A percentile compares a stretch with the other conserved stretches of the same genome.
Evolutionary conservation across 2,888 invertebrate genomes (phyloP).

Genomic region (Nymphalis polychloros): DNA sequence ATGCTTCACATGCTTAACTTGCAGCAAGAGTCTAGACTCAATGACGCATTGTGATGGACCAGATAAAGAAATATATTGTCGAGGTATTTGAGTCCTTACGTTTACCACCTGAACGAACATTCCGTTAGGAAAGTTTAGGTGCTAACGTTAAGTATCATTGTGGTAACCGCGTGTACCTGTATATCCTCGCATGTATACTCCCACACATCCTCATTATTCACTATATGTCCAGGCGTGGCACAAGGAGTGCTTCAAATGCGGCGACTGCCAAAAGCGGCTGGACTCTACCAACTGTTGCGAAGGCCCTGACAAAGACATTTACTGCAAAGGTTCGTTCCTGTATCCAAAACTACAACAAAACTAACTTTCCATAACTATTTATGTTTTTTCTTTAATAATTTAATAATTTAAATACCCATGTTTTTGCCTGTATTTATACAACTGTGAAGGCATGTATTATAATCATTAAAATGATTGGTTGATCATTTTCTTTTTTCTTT

Average conservation of each 20-base stretch:
- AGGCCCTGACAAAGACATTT: slow-evolving; percentile 97
- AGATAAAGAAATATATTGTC: slow-evolving; percentile 94
- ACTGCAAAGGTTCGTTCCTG: slow-evolving; percentile 92
- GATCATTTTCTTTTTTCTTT: slow-evolving; percentile 65
- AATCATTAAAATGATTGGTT: slow-evolving; percentile 34
- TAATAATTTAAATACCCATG: slow-evolving; percentile 6
- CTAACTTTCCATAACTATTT: slow-evolving; percentile 26
- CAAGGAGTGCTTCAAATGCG: slow-evolving; percentile 97
- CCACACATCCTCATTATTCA: slow-evolving; percentile 59
- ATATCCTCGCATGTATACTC: slow-evolving; percentile 60
- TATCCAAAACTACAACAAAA: slow-evolving; percentile 28
- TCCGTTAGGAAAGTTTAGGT: slow-evolving; percentile 46
- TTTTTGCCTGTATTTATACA: background rate
- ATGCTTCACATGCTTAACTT: slow-evolving; percentile 94
- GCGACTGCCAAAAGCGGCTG: slow-evolving; percentile 91
- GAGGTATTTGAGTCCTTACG: slow-evolving; percentile 83
- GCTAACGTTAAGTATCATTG: slow-evolving; percentile 63
- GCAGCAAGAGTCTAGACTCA: slow-evolving; percentile 92
- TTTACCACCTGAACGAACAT: slow-evolving; percentile 23
- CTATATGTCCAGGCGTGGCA: slow-evolving; percentile 90
- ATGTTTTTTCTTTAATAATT: slow-evolving; percentile 11
- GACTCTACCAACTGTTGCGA: slow-evolving; percentile 96
- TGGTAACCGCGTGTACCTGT: slow-evolving; percentile 66
- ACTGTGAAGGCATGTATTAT: slow-evolving; percentile 17
- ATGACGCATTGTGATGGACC: slow-evolving; percentile 96